Conservation (phyloP, 2,797 vertebrate species). For the Cetoscarus ocellatus region DNA sequence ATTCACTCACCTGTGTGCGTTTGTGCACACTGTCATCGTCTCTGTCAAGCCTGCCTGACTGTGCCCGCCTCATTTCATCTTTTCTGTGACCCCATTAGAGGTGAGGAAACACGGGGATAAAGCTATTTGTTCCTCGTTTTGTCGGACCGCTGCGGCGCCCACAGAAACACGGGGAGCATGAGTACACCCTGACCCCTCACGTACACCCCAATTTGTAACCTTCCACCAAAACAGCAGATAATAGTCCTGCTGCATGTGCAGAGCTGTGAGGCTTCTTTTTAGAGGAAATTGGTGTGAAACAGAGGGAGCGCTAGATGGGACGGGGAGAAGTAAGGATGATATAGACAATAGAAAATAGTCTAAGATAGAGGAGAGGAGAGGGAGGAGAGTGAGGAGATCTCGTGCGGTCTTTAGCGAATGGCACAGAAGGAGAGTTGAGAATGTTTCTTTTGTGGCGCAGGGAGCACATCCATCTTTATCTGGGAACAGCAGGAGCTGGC, state of each 20-base stretch:
- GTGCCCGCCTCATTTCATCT: conserved; percentile 24
- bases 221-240: conserved; percentile 57
- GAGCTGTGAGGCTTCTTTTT: conserved; percentile 25
- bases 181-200: conserved; percentile 56
- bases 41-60: conserved; percentile 13
- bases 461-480: conserved; percentile 64
- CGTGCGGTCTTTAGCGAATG: conserved; percentile 24
- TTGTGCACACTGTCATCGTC: conserved; percentile 6
- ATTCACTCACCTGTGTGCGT: neutral
- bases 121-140: conserved; percentile 65
- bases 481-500: conserved; percentile 52
- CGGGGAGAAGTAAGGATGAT: neutral
- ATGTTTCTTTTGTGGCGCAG: conserved; percentile 45
- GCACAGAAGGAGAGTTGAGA: conserved; percentile 48
- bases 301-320: conserved; percentile 10
- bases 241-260: conserved; percentile 18
- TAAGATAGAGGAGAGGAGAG: neutral
- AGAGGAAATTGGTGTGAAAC: conserved; percentile 45
- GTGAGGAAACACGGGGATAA: conserved; percentile 44
- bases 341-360: conserved; percentile 2
- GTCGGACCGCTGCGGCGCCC: conserved; percentile 43
- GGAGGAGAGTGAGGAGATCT: conserved; percentile 3
- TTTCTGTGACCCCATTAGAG: conserved; percentile 48
- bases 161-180: conserved; percentile 44
- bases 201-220: conserved; percentile 68